Percentiles rank a stretch among this genome's conserved stretches.
Evolutionary conservation across 2,888 invertebrate genomes (phyloP).

Genomic region (Tryphoninae sp.): DNA sequence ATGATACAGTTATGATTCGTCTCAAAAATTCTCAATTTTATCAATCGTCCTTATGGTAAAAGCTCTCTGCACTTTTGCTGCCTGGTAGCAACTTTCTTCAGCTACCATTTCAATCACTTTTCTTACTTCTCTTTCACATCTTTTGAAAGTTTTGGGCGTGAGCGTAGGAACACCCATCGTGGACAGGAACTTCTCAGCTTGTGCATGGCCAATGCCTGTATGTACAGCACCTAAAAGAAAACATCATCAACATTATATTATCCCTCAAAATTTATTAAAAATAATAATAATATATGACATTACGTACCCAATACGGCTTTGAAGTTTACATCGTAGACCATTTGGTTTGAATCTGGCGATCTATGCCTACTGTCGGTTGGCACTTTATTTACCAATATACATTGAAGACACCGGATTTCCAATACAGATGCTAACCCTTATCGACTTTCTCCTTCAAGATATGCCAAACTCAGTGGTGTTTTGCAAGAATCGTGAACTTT

Average conservation of each 20-base stretch:
- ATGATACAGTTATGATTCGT: too few species aligned
- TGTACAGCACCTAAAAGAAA: conserved; percentile 30
- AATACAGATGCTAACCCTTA: conserved; percentile 8
- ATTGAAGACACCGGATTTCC: background rate
- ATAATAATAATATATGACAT: background rate
- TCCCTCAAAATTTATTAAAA: background rate
- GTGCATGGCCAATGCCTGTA: conserved; percentile 24
- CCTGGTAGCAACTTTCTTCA: conserved; percentile 29
- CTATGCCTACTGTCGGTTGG: background rate
- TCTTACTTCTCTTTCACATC: conserved; percentile 39
- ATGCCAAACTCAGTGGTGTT: background rate
- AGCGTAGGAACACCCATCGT: conserved; percentile 20
- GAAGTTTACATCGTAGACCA: background rate
- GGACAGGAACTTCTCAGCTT: conserved; percentile 27
- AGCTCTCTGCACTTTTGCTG: conserved; percentile 11
- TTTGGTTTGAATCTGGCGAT: background rate
- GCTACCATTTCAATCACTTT: conserved; percentile 29
- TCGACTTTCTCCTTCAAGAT: background rate
- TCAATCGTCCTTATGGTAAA: conserved; percentile 7
- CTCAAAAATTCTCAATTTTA: too few species aligned
- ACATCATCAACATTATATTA: conserved; percentile 1
- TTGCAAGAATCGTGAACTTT: background rate
- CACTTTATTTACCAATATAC: conserved; percentile 10
- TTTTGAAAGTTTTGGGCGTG: conserved; percentile 13
- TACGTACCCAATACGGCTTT: background rate